Conservation (phyloP, 2,888 invertebrate genomes). For the Muschampia plurimacula region DNA sequence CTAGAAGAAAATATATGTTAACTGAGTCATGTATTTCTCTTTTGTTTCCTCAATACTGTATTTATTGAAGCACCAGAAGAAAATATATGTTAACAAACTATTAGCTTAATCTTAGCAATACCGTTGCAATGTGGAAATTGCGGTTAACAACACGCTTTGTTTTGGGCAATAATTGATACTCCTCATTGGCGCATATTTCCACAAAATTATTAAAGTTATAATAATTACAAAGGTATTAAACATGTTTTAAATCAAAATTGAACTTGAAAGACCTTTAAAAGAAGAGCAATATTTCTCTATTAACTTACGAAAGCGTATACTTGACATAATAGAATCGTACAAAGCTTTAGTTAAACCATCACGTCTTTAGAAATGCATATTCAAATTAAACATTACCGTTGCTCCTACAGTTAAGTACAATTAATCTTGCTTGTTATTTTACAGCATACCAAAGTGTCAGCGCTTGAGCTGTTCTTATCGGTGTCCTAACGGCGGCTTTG, state of each 20-base stretch:
- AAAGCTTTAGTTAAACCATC: not conserved
- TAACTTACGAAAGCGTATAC: not conserved
- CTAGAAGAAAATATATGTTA: not conserved
- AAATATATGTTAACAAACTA: not conserved
- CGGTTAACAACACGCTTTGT: slow-evolving; percentile 10
- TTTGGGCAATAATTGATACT: slow-evolving; percentile 27
- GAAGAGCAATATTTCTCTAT: not conserved
- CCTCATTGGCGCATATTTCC: slow-evolving; percentile 14
- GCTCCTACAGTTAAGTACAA: not conserved
- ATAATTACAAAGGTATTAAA: slow-evolving; percentile 4
- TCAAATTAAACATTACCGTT: not conserved
- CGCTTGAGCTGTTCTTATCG: not conserved
- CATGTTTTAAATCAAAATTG: not conserved
- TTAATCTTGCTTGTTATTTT: slow-evolving; percentile 5
- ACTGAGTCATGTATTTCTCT: no score
- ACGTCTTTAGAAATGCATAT: not conserved
- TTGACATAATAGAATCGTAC: not conserved
- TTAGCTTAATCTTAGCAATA: not conserved
- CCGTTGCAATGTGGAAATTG: slow-evolving; percentile 29
- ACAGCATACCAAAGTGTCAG: not conserved
- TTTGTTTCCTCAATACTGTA: not conserved
- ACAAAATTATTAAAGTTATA: not conserved
- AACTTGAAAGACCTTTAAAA: slow-evolving; percentile 15
- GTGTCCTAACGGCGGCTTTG: not conserved
- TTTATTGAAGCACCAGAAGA: not conserved